Conservation (phyloP, 2,888 invertebrate species). For the Sphinx pinastri region DNA sequence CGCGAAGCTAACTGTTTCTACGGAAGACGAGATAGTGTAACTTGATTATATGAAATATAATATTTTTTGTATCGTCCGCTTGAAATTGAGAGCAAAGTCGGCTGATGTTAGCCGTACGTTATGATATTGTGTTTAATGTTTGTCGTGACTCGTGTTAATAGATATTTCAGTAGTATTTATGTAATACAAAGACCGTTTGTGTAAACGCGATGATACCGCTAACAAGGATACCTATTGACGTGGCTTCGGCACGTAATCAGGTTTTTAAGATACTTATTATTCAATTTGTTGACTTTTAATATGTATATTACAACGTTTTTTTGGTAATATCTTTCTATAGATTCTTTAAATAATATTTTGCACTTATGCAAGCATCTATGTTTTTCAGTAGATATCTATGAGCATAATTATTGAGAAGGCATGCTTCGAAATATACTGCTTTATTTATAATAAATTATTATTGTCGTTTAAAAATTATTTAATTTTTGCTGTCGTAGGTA, state of each 20-base stretch:
- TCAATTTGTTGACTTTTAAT: neutral
- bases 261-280: neutral
- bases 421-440: too few relatives aligned
- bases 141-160: neutral
- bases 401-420: too few relatives aligned
- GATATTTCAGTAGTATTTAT: conserved; percentile 1
- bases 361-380: too few relatives aligned
- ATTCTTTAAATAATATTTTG: too few relatives aligned
- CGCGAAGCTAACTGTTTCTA: neutral
- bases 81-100: neutral
- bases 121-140: neutral
- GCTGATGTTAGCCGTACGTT: neutral
- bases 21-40: neutral
- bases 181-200: conserved; percentile 1
- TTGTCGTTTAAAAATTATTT: too few relatives aligned
- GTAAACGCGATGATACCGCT: neutral
- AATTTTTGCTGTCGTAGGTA: too few relatives aligned
- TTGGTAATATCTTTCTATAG: neutral
- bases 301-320: neutral
- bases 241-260: neutral
- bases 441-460: too few relatives aligned
- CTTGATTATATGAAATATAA: neutral
- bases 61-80: neutral
- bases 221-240: neutral
- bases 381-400: too few relatives aligned